phyloP scores from a whole-genome alignment of 2,888 invertebrate genomes.

The Oeneis ivallda region DNA sequence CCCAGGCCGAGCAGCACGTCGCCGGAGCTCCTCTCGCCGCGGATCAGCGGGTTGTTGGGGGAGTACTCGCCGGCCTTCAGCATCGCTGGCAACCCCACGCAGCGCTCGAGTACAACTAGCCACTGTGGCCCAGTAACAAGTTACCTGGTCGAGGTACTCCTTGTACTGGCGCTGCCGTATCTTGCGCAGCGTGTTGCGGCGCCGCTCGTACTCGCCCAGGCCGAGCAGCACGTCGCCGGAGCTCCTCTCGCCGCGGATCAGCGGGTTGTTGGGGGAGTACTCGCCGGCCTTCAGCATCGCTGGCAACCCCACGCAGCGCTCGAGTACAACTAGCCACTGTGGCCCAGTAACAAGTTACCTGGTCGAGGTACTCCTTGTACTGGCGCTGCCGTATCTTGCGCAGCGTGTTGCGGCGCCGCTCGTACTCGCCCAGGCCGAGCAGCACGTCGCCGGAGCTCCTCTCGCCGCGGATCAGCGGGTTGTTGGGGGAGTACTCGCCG shows the following conservation, averaged over 20 bases:
- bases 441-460: not conserved
- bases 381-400: conserved; percentile 77
- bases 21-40: conserved; percentile 50
- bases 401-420: conserved; percentile 76
- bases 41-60: conserved; percentile 82
- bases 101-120: too few relatives aligned
- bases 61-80: conserved; percentile 83
- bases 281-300: conserved; percentile 83
- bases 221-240: not conserved
- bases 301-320: conserved; percentile 74
- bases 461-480: conserved; percentile 76
- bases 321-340: too few relatives aligned
- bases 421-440: conserved; percentile 41
- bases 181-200: conserved; percentile 74
- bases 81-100: conserved; percentile 76
- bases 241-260: conserved; percentile 62
- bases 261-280: conserved; percentile 83
- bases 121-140: not conserved
- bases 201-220: conserved; percentile 56
- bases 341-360: conserved; percentile 57
- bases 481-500: conserved; percentile 84
- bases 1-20: not conserved
- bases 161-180: conserved; percentile 80
- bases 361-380: conserved; percentile 80
- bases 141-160: conserved; percentile 80